These are phyloP conservation scores for Acanthaster planci DNA, from an alignment of 35 echinoderm and acorn worm species.

Conservation along the genomic window DNA sequence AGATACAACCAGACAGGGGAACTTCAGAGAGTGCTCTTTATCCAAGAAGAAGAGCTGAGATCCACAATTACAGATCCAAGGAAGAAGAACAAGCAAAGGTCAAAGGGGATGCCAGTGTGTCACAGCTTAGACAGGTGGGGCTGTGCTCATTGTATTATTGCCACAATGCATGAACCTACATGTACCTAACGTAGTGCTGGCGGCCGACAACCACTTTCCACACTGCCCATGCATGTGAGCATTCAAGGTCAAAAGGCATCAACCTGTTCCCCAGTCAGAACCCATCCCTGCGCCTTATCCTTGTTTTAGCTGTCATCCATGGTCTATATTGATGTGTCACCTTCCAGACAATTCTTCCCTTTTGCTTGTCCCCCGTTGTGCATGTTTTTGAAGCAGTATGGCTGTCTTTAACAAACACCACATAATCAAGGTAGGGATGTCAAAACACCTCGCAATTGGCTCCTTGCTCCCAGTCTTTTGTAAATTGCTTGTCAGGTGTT, in stretches of 20 bases:
- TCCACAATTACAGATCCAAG: not conserved
- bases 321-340: no score
- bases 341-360: no score
- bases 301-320: no score
- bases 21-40: not conserved
- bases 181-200: not conserved
- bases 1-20: not conserved
- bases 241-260: no score
- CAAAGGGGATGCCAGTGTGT: constrained; percentile 17
- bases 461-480: no score
- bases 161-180: not conserved
- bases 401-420: no score
- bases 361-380: no score
- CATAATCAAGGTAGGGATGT: no score
- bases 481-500: no score
- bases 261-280: not conserved
- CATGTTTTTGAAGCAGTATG: no score
- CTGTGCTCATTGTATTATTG: not conserved
- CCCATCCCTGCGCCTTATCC: not conserved
- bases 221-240: not conserved
- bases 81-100: not conserved
- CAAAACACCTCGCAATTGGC: no score
- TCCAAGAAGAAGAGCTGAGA: not conserved
- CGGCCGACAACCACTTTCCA: not conserved
- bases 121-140: constrained; percentile 21